These are phyloP conservation scores for Zaprionus obscuricornis DNA, from an alignment of 2,888 invertebrate genomes.

Conservation along the genomic window DNA sequence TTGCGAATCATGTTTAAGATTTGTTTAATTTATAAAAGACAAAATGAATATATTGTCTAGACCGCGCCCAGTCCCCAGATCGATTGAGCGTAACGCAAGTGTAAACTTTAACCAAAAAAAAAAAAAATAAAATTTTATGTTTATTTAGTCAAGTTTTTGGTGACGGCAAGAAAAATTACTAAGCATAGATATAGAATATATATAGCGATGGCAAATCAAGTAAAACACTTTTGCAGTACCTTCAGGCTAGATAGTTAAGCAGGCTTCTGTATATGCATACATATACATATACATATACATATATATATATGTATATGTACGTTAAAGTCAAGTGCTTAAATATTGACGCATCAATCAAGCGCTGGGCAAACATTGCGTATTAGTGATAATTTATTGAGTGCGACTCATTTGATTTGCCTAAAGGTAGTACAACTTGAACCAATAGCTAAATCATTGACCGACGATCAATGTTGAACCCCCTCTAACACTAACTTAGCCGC, in stretches of 20 bases:
- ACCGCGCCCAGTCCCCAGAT: constrained; percentile 33
- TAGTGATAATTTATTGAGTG: constrained; percentile 74
- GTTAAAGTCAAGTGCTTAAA: constrained; percentile 67
- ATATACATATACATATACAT: too few relatives aligned
- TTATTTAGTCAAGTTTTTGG: constrained; percentile 53
- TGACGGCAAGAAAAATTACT: background rate
- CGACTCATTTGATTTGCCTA: constrained; percentile 59
- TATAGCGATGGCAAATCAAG: background rate
- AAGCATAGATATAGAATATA: constrained; percentile 25
- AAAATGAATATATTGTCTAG: too few relatives aligned
- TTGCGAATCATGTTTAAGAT: too few relatives aligned
- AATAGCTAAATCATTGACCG: constrained; percentile 34
- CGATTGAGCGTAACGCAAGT: constrained; percentile 53
- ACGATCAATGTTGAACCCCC: background rate
- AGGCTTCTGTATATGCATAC: too few relatives aligned
- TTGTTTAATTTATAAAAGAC: too few relatives aligned
- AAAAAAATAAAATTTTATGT: constrained; percentile 18
- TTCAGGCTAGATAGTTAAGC: too few relatives aligned
- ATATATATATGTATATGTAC: too few relatives aligned
- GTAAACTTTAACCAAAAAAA: constrained; percentile 36
- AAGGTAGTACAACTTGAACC: constrained; percentile 20
- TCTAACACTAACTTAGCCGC: background rate
- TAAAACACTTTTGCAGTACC: too few relatives aligned
- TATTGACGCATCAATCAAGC: constrained; percentile 75
- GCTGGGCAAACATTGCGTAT: constrained; percentile 69